Evolutionary conservation across 1,140 invertebrate species (phyloP).

Genomic region (Amyelois transitella): DNA sequence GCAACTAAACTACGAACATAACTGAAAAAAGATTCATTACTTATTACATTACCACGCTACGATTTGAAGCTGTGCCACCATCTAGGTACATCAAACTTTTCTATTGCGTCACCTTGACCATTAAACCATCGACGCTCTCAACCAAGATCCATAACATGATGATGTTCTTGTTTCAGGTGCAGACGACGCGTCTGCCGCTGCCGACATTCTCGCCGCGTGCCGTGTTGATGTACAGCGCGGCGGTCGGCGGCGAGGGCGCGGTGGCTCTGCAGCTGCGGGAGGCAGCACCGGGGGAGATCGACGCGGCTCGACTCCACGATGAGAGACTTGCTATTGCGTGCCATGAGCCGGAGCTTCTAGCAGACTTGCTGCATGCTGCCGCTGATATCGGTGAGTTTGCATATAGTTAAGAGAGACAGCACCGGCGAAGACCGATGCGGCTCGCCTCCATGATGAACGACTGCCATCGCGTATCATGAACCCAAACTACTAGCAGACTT

Average conservation of each 20-base stretch:
- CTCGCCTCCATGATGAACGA: slow-evolving; percentile 59
- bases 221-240: slow-evolving; percentile 77
- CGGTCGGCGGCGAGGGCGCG: slow-evolving; percentile 74
- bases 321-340: slow-evolving; percentile 74
- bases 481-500: slow-evolving; percentile 70
- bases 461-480: slow-evolving; percentile 75
- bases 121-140: no score
- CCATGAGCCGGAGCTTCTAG: slow-evolving; percentile 74
- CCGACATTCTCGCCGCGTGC: slow-evolving; percentile 73
- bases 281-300: slow-evolving; percentile 64
- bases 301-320: slow-evolving; percentile 43
- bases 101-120: no score
- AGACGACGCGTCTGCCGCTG: slow-evolving; percentile 69
- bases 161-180: slow-evolving; percentile 33
- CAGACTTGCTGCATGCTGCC: slow-evolving; percentile 54
- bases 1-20: no score
- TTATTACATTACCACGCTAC: no score
- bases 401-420: slow-evolving; percentile 74
- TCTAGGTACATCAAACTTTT: no score
- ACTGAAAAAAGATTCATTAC: no score
- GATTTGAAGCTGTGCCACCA: no score
- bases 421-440: slow-evolving; percentile 50
- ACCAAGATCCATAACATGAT: background rate
- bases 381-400: slow-evolving; percentile 54
- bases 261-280: slow-evolving; percentile 75